Conservation (phyloP, 2,113 vertebrate species). For the Nannospalax galili region DNA sequence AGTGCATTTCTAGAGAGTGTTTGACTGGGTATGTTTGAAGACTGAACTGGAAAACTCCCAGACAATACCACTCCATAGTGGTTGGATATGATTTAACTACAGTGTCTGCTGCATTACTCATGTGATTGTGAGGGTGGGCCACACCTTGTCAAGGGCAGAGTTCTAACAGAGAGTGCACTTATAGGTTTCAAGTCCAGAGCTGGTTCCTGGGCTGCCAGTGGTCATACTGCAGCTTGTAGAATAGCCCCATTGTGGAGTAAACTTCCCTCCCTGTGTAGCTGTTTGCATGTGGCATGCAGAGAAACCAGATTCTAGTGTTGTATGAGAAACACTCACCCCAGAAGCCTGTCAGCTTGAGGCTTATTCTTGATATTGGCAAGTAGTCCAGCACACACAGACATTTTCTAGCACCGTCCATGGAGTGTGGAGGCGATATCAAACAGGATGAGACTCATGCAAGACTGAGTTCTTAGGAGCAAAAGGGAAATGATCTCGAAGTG, state of each 20-base stretch:
- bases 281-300: not conserved
- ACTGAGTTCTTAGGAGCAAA: not conserved
- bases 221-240: not conserved
- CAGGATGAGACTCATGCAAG: not conserved
- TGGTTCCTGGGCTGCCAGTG: too few species aligned
- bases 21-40: not conserved
- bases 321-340: not conserved
- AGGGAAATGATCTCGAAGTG: not conserved
- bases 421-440: not conserved
- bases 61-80: not conserved
- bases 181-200: too few species aligned
- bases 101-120: not conserved
- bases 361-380: not conserved
- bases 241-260: not conserved
- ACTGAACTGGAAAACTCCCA: too few species aligned
- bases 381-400: not conserved
- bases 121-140: not conserved
- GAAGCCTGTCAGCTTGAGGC: not conserved
- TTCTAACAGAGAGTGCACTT: too few species aligned
- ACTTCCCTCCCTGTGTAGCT: not conserved
- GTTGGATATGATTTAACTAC: not conserved
- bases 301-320: not conserved
- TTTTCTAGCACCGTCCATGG: not conserved
- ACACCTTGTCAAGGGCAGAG: not conserved
- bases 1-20: not conserved